Evolutionary conservation across 2,888 invertebrate species (phyloP).

Genomic region (Habrosyne pyritoides): DNA sequence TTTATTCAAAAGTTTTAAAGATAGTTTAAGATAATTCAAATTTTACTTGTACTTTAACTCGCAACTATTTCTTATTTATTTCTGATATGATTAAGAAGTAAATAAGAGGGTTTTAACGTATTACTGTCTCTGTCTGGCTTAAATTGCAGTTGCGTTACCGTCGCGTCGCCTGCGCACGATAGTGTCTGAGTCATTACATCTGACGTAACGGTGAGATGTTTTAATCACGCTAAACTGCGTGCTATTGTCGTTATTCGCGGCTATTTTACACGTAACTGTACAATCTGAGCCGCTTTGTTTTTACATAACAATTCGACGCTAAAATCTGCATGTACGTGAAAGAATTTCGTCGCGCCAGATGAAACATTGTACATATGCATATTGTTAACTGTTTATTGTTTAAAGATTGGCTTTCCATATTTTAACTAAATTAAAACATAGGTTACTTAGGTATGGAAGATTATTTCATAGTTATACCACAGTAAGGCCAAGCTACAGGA

Average conservation of each 20-base stretch:
- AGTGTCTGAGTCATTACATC: slow-evolving; percentile 21
- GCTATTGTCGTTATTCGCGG: slow-evolving; percentile 6
- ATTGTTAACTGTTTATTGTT: neutral
- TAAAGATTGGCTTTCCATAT: neutral
- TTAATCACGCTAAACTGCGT: slow-evolving; percentile 17
- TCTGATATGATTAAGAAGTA: too few relatives aligned
- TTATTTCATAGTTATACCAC: too few relatives aligned
- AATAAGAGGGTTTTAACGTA: neutral
- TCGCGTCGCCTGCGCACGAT: slow-evolving; percentile 1
- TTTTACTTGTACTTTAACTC: too few relatives aligned
- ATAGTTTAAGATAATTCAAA: too few relatives aligned
- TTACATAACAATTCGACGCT: slow-evolving; percentile 12
- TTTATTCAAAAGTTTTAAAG: too few relatives aligned
- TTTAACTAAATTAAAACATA: too few relatives aligned
- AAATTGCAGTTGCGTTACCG: neutral
- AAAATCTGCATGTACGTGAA: slow-evolving; percentile 9
- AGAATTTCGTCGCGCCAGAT: neutral
- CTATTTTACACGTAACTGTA: slow-evolving; percentile 8
- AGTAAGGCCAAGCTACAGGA: too few relatives aligned
- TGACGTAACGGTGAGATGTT: slow-evolving; percentile 33
- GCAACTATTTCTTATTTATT: too few relatives aligned
- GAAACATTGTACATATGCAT: neutral
- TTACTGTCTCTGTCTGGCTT: neutral
- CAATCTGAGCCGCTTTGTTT: slow-evolving; percentile 9
- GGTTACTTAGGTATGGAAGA: too few relatives aligned